Conservation (phyloP, 2,888 invertebrate genomes). For the Tricholauxania praeusta region DNA sequence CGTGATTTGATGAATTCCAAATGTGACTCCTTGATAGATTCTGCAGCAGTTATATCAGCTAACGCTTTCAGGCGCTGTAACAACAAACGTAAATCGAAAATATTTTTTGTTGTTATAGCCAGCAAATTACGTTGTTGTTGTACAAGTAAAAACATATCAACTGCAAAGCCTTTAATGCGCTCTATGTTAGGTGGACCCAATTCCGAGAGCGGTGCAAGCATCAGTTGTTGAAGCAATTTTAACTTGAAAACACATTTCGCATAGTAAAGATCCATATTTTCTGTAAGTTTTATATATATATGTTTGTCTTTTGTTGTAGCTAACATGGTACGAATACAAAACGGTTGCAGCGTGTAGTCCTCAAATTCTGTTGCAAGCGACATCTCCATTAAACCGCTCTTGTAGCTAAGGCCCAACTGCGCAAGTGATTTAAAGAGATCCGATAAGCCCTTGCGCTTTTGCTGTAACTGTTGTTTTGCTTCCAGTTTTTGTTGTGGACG, state of each 20-base stretch:
- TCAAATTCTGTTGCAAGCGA: conserved; percentile 70
- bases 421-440: conserved; percentile 86
- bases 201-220: conserved; percentile 79
- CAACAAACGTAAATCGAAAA: conserved; percentile 72
- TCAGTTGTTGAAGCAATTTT: conserved; percentile 63
- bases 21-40: conserved; percentile 27
- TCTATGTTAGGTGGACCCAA: conserved; percentile 85
- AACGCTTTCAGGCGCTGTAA: conserved; percentile 63
- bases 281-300: conserved; percentile 65
- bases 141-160: conserved; percentile 79
- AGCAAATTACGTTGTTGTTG: conserved; percentile 76
- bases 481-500: conserved; percentile 82
- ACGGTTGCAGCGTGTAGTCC: conserved; percentile 77
- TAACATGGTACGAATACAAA: conserved; percentile 75
- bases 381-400: conserved; percentile 78
- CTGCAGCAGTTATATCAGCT: conserved; percentile 51
- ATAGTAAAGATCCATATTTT: conserved; percentile 63
- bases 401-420: conserved; percentile 83
- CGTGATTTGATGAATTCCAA: conserved; percentile 54
- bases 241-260: conserved; percentile 65
- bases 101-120: conserved; percentile 71
- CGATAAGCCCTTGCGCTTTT: conserved; percentile 86
- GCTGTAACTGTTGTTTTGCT: conserved; percentile 84
- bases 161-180: conserved; percentile 86
- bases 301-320: conserved; percentile 71